Conservation (phyloP, 2,113 vertebrate genomes). For the Leptobrachium leishanense region DNA sequence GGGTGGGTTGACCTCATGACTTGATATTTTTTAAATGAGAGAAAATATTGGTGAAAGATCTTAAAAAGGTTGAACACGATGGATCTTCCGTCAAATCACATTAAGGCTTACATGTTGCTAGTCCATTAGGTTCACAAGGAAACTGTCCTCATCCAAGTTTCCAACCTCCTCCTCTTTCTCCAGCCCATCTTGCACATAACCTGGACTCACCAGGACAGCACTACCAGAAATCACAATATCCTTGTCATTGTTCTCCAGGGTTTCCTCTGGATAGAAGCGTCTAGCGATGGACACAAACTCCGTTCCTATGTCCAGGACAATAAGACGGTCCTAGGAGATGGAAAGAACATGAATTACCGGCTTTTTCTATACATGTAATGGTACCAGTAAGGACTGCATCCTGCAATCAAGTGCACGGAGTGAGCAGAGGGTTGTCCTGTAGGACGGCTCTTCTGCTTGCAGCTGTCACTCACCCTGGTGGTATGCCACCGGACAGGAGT, state of each 20-base stretch:
- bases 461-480: too few species aligned
- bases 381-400: too few species aligned
- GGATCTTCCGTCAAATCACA: too few species aligned
- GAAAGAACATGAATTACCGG: neutral
- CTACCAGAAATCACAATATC: conserved; percentile 52
- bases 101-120: neutral
- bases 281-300: conserved; percentile 75
- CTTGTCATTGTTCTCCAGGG: conserved; percentile 62
- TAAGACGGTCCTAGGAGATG: conserved; percentile 70
- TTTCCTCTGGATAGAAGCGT: conserved; percentile 69
- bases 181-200: conserved; percentile 51
- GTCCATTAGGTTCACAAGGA: conserved; percentile 49
- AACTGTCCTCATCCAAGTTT: conserved; percentile 50
- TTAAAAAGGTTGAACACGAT: too few species aligned
- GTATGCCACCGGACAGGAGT: too few species aligned
- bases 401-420: too few species aligned
- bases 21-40: too few species aligned
- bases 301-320: conserved; percentile 75
- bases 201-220: conserved; percentile 68
- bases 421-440: too few species aligned
- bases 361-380: too few species aligned
- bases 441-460: too few species aligned
- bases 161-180: conserved; percentile 48
- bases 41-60: too few species aligned
- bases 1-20: too few species aligned